Conservation (phyloP, 2,797 vertebrate species). For the Sebastes matsubarae region DNA sequence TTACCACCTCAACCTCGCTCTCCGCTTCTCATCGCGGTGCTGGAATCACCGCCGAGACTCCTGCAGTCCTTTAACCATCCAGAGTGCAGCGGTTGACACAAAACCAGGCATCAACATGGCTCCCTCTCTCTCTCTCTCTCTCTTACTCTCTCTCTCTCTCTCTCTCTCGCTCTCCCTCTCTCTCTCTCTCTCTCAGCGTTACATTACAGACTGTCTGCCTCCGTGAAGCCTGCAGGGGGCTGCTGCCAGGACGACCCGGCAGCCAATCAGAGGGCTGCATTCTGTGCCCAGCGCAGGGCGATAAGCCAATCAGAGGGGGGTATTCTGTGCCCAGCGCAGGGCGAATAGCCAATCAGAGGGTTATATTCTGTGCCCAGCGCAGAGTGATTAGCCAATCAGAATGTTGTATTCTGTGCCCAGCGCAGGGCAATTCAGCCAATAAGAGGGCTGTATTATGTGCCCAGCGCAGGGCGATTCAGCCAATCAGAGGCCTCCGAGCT, state of each 20-base stretch:
- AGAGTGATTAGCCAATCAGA: slow-evolving; percentile 67
- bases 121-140: slow-evolving; percentile 30
- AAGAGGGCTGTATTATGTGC: slow-evolving; percentile 14
- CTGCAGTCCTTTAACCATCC: slow-evolving; percentile 59
- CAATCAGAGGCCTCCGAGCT: slow-evolving; percentile 66
- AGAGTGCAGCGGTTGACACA: slow-evolving; percentile 55
- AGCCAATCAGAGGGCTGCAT: slow-evolving; percentile 72
- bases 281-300: slow-evolving; percentile 13
- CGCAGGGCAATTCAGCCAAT: slow-evolving; percentile 65
- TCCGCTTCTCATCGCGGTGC: slow-evolving; percentile 71
- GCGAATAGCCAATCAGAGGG: slow-evolving; percentile 29
- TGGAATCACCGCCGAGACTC: slow-evolving; percentile 50
- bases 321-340: slow-evolving; percentile 39
- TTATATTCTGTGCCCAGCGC: neutral
- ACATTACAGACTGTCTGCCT: slow-evolving; percentile 51
- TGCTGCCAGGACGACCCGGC: slow-evolving; percentile 43
- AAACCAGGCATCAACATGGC: slow-evolving; percentile 80
- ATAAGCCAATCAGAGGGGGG: slow-evolving; percentile 70
- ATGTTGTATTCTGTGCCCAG: slow-evolving; percentile 39
- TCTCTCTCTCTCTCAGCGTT: neutral
- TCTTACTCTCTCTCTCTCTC: no score
- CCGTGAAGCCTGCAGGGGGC: slow-evolving; percentile 51
- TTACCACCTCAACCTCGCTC: slow-evolving; percentile 7
- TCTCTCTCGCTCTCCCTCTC: neutral
- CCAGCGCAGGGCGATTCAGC: slow-evolving; percentile 39